phyloP scores from a whole-genome alignment of 2,797 vertebrate species.

The Clarias platycephalus region DNA sequence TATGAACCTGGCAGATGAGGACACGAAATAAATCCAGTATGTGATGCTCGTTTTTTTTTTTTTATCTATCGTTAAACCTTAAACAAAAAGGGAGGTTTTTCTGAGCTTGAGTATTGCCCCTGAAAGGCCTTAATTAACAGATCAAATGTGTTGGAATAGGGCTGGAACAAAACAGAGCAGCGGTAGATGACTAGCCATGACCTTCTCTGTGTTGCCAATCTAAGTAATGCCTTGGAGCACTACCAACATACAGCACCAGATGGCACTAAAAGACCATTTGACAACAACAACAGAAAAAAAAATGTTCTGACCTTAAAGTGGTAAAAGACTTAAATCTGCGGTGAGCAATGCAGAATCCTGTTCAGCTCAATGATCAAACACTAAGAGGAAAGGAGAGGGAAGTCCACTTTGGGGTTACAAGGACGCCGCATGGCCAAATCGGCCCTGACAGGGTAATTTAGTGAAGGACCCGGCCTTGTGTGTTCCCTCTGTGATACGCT shows the following conservation, averaged over 20 bases:
- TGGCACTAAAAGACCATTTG: slow-evolving; percentile 38
- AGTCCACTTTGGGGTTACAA: slow-evolving; percentile 15
- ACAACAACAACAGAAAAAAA: not conserved
- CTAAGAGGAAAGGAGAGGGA: slow-evolving; percentile 5
- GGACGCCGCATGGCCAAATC: slow-evolving; percentile 33
- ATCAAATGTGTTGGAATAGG: slow-evolving; percentile 5
- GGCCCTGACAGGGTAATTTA: slow-evolving; percentile 46
- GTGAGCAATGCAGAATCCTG: slow-evolving; percentile 7
- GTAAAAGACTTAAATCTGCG: not conserved
- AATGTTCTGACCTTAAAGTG: not conserved
- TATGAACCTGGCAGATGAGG: not conserved
- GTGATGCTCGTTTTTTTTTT: not conserved
- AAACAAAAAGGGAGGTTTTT: not conserved
- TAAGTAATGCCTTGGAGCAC: not conserved
- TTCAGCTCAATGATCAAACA: slow-evolving; percentile 28
- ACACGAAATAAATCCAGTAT: not conserved
- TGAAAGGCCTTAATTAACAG: not conserved
- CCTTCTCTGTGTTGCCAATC: not conserved
- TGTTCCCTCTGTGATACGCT: slow-evolving; percentile 11
- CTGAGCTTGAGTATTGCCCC: not conserved
- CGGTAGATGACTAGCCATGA: not conserved
- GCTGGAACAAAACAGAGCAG: not conserved
- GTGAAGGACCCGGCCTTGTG: slow-evolving; percentile 27
- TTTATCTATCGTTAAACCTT: not conserved
- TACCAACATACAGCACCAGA: slow-evolving; percentile 44